phyloP scores from a whole-genome alignment of 2,888 invertebrate genomes.

The Erebia aethiops region DNA sequence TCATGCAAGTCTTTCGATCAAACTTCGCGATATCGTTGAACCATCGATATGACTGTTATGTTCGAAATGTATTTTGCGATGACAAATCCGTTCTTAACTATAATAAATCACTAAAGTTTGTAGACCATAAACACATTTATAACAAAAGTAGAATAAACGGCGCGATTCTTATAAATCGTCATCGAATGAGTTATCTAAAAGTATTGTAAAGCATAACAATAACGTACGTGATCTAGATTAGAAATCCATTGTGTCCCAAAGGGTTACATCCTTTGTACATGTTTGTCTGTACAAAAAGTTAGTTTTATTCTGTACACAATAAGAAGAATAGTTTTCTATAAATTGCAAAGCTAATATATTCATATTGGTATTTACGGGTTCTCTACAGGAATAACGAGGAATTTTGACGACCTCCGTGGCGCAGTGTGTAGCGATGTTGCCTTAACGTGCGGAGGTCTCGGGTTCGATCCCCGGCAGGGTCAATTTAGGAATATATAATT shows the following conservation, averaged over 20 bases:
- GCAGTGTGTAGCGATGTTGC: too few species aligned
- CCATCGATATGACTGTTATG: too few species aligned
- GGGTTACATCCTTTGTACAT: slow-evolving; percentile 62
- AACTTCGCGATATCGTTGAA: too few species aligned
- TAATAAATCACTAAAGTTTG: background rate
- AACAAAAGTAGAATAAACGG: background rate
- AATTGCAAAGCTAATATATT: background rate
- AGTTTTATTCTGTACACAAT: background rate
- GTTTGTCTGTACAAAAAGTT: slow-evolving; percentile 41
- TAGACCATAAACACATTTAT: background rate
- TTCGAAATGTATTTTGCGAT: too few species aligned
- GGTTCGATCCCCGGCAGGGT: too few species aligned
- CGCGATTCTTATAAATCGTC: slow-evolving; percentile 54
- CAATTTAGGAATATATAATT: too few species aligned
- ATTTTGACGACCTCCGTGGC: too few species aligned
- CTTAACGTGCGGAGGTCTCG: too few species aligned
- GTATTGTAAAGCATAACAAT: slow-evolving; percentile 49
- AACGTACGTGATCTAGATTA: slow-evolving; percentile 72
- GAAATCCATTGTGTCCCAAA: slow-evolving; percentile 69
- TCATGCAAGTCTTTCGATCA: too few species aligned
- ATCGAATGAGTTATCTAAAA: slow-evolving; percentile 60
- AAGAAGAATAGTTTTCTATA: background rate
- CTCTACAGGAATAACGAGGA: background rate
- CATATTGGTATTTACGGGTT: background rate
- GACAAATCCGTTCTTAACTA: background rate